Evolutionary conservation across 2,888 invertebrate species (phyloP), one percentile per base, ranked within the genome.

Genomic region (Deladenus siricidicola): DNA sequence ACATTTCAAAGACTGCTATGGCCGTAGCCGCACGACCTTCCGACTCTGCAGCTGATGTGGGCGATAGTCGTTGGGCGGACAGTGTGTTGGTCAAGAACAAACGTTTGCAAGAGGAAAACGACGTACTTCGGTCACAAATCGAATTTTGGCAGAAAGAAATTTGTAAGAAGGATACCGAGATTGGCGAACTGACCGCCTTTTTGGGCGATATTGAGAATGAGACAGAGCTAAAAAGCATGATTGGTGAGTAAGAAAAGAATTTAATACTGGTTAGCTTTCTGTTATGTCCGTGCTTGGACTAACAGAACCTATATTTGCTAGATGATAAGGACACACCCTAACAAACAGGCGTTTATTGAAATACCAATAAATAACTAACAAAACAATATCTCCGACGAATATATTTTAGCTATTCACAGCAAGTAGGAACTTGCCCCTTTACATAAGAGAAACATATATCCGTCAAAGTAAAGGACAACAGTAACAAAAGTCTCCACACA

Each of bases 141-240:
- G 71, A 75, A 1, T 68, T 66, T 42, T 71, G 70, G 71, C 65
- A 64, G 30, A 51, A 65, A 3, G 71, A 75, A 57, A 61, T 58
- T 4, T 64, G 67, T 8, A 68, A 68, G 43, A 51, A 69, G 34
- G 66, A 70, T 47, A 52, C 57, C 21, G 72, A 75, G 58, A 68
- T 71, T 51, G 64, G 65, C 10, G 73, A 72, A 55, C 57, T 75
- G 39, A 70, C 68, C 57, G 65, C 63, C 30, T 75, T 76, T 53
- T 52, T 75, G 21, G 70, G 69, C 45, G 72, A 74, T 54, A 54
- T 75, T 10, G 74, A 76, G 49, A 71, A 71, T 47, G 70, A 73
- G 53, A 71, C 68, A 30, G 75, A 75, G 44, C 60, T 71, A 55
- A 73, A 73, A 55, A 65, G 62, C 45, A 67, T 75, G 47, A 56